Percentiles rank a stretch among this genome's conserved stretches.
Conservation (phyloP, 2,888 invertebrate genomes). For the Elysia crispata region DNA sequence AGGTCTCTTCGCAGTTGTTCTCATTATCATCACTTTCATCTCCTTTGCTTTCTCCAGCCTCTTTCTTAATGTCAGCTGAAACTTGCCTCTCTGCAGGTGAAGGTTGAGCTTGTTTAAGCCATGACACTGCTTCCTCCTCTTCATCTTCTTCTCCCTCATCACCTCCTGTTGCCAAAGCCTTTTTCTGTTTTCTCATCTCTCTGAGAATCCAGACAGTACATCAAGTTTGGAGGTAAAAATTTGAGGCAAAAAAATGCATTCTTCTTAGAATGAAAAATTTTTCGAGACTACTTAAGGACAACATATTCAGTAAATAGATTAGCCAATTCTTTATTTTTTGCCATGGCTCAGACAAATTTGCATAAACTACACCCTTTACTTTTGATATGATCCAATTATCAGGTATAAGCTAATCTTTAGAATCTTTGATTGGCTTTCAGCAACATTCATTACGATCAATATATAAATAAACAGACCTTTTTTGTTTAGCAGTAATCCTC, state of each 20-base stretch:
- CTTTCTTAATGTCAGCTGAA: not conserved
- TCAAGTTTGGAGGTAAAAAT: too few relatives aligned
- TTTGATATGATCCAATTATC: too few relatives aligned
- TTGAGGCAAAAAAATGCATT: too few relatives aligned
- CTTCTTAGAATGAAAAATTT: too few relatives aligned
- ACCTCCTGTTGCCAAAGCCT: conserved; percentile 46
- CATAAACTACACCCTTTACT: too few relatives aligned
- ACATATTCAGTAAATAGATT: too few relatives aligned
- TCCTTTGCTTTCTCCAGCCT: not conserved
- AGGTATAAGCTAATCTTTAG: too few relatives aligned
- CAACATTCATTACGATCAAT: not conserved
- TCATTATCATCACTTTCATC: conserved; percentile 13
- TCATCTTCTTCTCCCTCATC: conserved; percentile 74
- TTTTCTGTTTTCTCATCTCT: conserved; percentile 69
- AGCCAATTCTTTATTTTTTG: too few relatives aligned
- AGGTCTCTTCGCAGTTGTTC: not conserved
- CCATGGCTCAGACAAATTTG: too few relatives aligned
- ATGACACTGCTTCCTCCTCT: conserved; percentile 58
- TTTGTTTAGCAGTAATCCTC: conserved; percentile 73
- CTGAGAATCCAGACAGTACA: conserved; percentile 43
- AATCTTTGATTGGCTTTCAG: not conserved
- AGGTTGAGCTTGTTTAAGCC: conserved; percentile 29
- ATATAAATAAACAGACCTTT: conserved; percentile 59
- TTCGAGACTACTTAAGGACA: too few relatives aligned
- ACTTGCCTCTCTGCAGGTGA: too few relatives aligned